Percentiles rank a stretch among this genome's conserved stretches.
Conservation (phyloP, 2,113 vertebrate species). For the Prionailurus viverrinus region DNA sequence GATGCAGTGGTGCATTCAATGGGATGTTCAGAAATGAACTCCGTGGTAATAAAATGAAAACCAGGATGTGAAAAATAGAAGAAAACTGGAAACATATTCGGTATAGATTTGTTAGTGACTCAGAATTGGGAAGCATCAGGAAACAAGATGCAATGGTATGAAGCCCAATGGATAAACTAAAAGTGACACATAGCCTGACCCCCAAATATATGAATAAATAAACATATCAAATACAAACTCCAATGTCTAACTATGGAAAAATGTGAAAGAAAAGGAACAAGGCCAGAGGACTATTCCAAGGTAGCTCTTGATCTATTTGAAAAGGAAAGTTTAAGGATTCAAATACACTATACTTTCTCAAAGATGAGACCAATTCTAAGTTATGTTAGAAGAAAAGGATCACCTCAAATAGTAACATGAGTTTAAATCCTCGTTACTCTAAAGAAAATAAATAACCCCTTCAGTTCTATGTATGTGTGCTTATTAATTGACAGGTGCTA, state of each 20-base stretch:
- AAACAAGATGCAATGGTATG: neutral
- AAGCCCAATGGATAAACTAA: neutral
- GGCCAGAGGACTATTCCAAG: neutral
- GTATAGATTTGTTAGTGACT: neutral
- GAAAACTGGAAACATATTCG: neutral
- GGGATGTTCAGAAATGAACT: neutral
- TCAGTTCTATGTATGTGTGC: neutral
- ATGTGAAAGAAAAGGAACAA: neutral
- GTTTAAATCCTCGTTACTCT: neutral
- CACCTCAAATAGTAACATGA: neutral
- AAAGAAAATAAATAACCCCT: neutral
- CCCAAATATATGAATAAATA: neutral
- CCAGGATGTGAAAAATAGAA: neutral
- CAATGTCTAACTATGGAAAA: neutral
- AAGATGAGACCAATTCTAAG: neutral
- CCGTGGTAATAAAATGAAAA: neutral
- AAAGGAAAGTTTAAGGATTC: neutral
- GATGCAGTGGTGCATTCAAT: neutral
- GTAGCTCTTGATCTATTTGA: neutral
- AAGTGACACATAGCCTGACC: accelerated
- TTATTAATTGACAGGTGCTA: neutral
- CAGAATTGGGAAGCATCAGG: neutral
- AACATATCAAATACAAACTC: neutral
- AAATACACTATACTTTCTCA: neutral
- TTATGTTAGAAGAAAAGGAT: neutral